Percentiles rank a stretch among this genome's conserved stretches.
phyloP scores from a whole-genome alignment of 2,888 invertebrate species.

The Cephus rjabovi region DNA sequence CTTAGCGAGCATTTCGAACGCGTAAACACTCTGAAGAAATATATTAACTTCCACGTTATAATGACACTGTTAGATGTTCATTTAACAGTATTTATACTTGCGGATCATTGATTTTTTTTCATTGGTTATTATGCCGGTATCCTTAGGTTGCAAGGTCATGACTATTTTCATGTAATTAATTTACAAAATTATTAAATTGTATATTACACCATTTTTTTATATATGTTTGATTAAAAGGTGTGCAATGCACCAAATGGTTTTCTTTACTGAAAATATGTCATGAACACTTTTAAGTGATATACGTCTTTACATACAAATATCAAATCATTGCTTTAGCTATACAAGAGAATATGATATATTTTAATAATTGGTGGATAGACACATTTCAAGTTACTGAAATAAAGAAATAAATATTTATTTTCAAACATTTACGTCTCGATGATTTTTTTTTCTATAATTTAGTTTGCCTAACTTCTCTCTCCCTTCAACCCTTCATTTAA shows the following conservation, averaged over 20 bases:
- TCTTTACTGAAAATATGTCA: not conserved
- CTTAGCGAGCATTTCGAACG: not conserved
- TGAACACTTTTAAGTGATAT: not conserved
- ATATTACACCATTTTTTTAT: not conserved
- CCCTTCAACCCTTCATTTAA: not conserved
- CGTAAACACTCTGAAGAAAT: not conserved
- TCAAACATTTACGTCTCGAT: not conserved
- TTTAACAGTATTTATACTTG: not conserved
- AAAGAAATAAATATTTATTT: not conserved
- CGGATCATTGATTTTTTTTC: not conserved
- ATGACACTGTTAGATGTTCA: not conserved
- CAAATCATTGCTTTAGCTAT: not conserved
- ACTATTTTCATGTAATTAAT: not conserved
- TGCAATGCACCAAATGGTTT: not conserved
- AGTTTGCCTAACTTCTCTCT: not conserved
- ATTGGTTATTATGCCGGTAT: not conserved
- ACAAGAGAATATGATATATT: not conserved
- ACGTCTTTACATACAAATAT: not conserved
- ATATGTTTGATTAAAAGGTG: not conserved
- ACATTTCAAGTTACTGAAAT: not conserved
- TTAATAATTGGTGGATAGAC: not conserved
- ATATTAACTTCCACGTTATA: not conserved
- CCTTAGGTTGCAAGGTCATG: not conserved
- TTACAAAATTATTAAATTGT: not conserved
- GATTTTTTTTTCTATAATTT: not conserved